These are phyloP conservation scores for Stichodactyla mertensii DNA, from an alignment of 64 coral and sea anemone genomes.

Conservation along the genomic window DNA sequence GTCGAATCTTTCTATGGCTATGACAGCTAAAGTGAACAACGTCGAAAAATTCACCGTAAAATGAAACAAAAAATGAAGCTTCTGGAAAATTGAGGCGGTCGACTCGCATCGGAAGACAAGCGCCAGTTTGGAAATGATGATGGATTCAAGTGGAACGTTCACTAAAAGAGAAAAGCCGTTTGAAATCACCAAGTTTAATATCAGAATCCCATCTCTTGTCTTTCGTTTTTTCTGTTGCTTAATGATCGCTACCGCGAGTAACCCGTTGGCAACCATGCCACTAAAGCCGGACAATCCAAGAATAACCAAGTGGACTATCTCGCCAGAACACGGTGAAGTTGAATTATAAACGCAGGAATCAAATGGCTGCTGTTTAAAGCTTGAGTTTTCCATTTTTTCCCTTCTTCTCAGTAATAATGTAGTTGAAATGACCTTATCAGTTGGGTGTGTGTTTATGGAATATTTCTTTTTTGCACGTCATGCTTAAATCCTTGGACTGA, in stretches of 20 bases:
- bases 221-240: conserved; percentile 8
- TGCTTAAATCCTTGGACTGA: no score
- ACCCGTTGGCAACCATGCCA: conserved; percentile 19
- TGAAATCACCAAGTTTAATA: conserved; percentile 20
- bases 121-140: background rate
- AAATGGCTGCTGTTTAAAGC: background rate
- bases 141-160: conserved; percentile 3
- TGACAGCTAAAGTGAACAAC: conserved; percentile 31
- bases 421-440: no score
- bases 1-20: conserved; percentile 35
- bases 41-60: conserved; percentile 37
- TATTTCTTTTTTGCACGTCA: background rate
- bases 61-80: conserved; percentile 3
- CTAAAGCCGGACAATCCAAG: background rate
- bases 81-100: background rate
- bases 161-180: conserved; percentile 15
- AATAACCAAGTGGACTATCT: background rate
- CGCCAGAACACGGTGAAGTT: background rate
- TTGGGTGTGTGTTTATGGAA: no score
- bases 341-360: background rate
- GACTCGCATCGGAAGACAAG: background rate
- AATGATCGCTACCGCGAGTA: background rate
- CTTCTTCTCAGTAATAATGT: background rate
- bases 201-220: conserved; percentile 33
- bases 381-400: background rate